These are phyloP conservation scores for Eupithecia inturbata DNA, from an alignment of 2,888 invertebrate genomes.

Conservation along the genomic window DNA sequence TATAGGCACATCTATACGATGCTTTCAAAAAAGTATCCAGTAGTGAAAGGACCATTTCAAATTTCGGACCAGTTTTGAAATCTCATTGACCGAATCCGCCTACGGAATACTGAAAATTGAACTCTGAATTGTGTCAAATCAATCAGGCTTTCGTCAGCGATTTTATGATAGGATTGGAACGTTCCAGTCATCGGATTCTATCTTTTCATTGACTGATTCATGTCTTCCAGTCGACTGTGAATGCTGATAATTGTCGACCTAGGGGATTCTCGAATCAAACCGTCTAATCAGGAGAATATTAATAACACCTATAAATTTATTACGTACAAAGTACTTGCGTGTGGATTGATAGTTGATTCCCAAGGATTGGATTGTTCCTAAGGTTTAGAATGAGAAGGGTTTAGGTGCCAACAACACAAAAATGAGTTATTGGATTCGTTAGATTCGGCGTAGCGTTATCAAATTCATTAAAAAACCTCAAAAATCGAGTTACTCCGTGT, in stretches of 20 bases:
- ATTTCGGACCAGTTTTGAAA: constrained; percentile 5
- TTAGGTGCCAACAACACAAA: not conserved
- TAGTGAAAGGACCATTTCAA: not conserved
- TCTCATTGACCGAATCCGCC: constrained; percentile 24
- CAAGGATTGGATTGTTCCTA: not conserved
- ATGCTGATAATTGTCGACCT: constrained; percentile 3
- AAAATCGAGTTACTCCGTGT: no score
- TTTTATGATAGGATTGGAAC: constrained; percentile 37
- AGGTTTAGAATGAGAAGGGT: not conserved
- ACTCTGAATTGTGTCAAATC: constrained; percentile 53
- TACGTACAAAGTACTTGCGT: not conserved
- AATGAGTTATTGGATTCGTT: not conserved
- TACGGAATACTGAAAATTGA: constrained; percentile 46
- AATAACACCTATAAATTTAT: not conserved
- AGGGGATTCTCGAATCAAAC: not conserved
- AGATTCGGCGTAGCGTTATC: not conserved
- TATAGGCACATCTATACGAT: not conserved
- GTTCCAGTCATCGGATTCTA: constrained; percentile 34
- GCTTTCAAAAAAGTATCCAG: not conserved
- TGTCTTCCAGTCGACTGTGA: constrained; percentile 15
- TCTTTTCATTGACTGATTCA: constrained; percentile 24
- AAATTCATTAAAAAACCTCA: not conserved
- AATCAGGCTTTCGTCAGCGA: constrained; percentile 60
- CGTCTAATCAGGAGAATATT: not conserved
- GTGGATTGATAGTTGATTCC: not conserved